Conservation (phyloP, 2,888 invertebrate genomes). For the Cistogaster globosa region DNA sequence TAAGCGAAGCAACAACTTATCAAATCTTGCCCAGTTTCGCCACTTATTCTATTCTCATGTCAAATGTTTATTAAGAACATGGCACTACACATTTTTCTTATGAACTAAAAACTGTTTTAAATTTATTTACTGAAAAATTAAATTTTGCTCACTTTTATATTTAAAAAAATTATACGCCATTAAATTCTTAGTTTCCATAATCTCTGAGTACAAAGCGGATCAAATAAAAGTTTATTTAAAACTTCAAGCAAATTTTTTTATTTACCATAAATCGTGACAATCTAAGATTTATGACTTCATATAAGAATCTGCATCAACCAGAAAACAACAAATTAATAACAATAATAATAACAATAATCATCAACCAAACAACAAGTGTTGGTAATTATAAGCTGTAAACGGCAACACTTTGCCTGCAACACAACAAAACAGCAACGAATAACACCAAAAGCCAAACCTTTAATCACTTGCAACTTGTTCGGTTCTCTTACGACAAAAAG, state of each 20-base stretch:
- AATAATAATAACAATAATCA: constrained; percentile 58
- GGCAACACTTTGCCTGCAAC: constrained; percentile 62
- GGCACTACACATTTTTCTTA: too few relatives aligned
- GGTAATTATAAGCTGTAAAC: constrained; percentile 73
- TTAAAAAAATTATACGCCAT: background rate
- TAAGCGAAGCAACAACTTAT: too few relatives aligned
- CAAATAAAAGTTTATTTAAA: constrained; percentile 38
- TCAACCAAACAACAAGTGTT: constrained; percentile 64
- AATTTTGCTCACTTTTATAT: constrained; percentile 3
- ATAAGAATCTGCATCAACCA: constrained; percentile 46
- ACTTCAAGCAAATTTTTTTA: constrained; percentile 38
- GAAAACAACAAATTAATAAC: constrained; percentile 53
- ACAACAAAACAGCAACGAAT: constrained; percentile 33
- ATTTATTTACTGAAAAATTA: too few relatives aligned
- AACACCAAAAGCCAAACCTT: constrained; percentile 43
- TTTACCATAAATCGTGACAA: constrained; percentile 58
- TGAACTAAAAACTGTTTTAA: background rate
- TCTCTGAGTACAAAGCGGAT: constrained; percentile 3
- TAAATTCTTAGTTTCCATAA: constrained; percentile 8
- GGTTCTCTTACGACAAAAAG: constrained; percentile 21
- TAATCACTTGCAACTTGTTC: constrained; percentile 52
- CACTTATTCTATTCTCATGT: too few relatives aligned
- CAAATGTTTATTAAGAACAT: too few relatives aligned
- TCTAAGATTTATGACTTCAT: constrained; percentile 56
- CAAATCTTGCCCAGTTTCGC: too few relatives aligned